Evolutionary conservation across 1,140 invertebrate genomes (phyloP).

Genomic region (Drosophila repleta): DNA sequence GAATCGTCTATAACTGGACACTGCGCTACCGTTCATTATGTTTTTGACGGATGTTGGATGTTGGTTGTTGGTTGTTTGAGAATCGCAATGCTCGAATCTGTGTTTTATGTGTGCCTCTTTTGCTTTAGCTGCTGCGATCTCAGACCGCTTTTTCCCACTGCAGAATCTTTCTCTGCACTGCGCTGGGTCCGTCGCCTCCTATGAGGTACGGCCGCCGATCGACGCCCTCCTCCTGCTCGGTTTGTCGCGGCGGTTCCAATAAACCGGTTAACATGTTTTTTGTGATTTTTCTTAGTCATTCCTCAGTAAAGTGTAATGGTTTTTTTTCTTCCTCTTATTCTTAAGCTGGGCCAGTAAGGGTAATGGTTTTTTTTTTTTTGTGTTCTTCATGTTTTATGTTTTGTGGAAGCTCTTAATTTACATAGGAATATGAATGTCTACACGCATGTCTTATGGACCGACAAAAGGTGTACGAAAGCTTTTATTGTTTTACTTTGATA

Average conservation of each 20-base stretch:
- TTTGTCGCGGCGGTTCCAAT: constrained; percentile 70
- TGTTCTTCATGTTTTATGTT: not conserved
- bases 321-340: constrained; percentile 27
- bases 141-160: constrained; percentile 20
- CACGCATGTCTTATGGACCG: not conserved
- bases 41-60: constrained; percentile 8
- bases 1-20: constrained; percentile 1
- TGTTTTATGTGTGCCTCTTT: constrained; percentile 31
- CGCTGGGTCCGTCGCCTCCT: constrained; percentile 1
- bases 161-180: constrained; percentile 63
- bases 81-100: constrained; percentile 32
- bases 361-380: constrained; percentile 2
- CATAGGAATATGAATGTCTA: constrained; percentile 8
- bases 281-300: constrained; percentile 79
- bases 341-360: constrained; percentile 12
- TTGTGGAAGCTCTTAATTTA: constrained; percentile 4
- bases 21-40: constrained; percentile 7
- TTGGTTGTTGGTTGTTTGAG: constrained; percentile 10
- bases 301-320: constrained; percentile 61
- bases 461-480: not conserved
- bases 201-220: constrained; percentile 34
- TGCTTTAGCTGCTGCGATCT: not conserved
- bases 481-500: not conserved
- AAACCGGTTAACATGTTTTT: constrained; percentile 74
- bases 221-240: constrained; percentile 15